phyloP scores from a whole-genome alignment of 2,888 invertebrate genomes.

The Drosophila paucipuncta region DNA sequence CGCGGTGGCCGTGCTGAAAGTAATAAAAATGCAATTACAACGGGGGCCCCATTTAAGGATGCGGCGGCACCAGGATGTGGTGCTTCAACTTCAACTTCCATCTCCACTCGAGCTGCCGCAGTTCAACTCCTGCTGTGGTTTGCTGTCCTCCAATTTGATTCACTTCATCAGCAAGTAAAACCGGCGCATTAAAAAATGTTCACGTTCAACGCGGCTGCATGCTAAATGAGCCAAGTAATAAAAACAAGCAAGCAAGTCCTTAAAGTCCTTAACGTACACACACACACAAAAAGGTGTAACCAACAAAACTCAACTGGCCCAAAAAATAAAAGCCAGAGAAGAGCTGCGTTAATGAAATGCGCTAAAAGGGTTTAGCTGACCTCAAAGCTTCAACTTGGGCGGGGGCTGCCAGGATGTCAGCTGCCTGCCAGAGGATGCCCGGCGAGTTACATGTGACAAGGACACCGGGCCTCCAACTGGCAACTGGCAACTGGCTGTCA shows the following conservation, averaged over 20 bases:
- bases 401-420: constrained; percentile 2
- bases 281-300: constrained; percentile 38
- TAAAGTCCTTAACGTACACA: constrained; percentile 38
- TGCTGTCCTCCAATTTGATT: constrained; percentile 69
- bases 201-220: constrained; percentile 68
- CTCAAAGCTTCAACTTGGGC: constrained; percentile 47
- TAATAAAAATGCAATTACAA: constrained; percentile 83
- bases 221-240: constrained; percentile 71
- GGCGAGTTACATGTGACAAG: constrained; percentile 26
- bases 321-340: constrained; percentile 7
- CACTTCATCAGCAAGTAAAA: constrained; percentile 82
- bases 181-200: constrained; percentile 75
- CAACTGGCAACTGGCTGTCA: constrained; percentile 38
- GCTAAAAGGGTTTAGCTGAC: constrained; percentile 74
- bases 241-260: constrained; percentile 29
- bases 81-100: not conserved
- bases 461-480: constrained; percentile 3
- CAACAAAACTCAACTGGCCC: constrained; percentile 23
- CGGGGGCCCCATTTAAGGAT: constrained; percentile 39
- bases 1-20: constrained; percentile 61
- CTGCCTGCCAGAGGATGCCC: not conserved
- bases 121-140: constrained; percentile 13
- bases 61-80: constrained; percentile 5
- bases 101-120: not conserved
- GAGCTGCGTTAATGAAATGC: constrained; percentile 69